Base-by-base conservation (phyloP, 2,797 vertebrate genomes). In the Amphiprion clarkii region DNA sequence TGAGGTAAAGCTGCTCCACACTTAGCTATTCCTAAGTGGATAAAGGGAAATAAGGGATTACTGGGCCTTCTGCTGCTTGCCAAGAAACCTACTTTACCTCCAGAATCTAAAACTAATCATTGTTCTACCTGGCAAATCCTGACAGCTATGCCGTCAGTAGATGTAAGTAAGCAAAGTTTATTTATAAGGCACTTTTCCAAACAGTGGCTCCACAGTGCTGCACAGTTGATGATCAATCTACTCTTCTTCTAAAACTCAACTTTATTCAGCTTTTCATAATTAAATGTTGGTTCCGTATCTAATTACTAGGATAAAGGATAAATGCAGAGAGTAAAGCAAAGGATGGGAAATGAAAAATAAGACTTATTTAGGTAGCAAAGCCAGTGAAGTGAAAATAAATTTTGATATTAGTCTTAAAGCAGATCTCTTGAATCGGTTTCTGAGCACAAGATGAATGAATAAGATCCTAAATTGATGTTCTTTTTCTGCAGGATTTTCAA, bases 401-500 rank as follows among this genome's bases (percentile, higher is more conserved):
- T 23, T 19, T 63, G 44, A 33, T 31, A 51, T 33, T 16, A 52
- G 16, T 1, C 3, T 27, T 27, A 1, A 67, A 16, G 16, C 31
- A 36, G 1, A 52, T 59, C 25, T 70, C 29, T 17, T 42, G 42
- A 7, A 21, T 40, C 7, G 13, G 17, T 53, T 65, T 40, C 29
- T 46, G 3, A 3, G 17, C 9, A 16, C 27, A 40, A 66, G 21
- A 55, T 44, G 14, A 54, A 7, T 10, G 51, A 39, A 48, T 9
- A 23, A 2, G 2, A 2, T 36, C 0, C 25, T 72, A 39, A 59
- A 51, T 3, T 46, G 1, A 0, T 5, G 65, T 25, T 79, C 67
- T 48, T 77, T 63, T 82, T 81, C 67, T 16, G 0, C 84, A 99
- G 97, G 81, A 95, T 98, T 87, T 98, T 94, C 91, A 99, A 97